These are phyloP conservation scores for Brachirus orientalis DNA, from an alignment of 2,113 vertebrate species.

Conservation along the genomic window DNA sequence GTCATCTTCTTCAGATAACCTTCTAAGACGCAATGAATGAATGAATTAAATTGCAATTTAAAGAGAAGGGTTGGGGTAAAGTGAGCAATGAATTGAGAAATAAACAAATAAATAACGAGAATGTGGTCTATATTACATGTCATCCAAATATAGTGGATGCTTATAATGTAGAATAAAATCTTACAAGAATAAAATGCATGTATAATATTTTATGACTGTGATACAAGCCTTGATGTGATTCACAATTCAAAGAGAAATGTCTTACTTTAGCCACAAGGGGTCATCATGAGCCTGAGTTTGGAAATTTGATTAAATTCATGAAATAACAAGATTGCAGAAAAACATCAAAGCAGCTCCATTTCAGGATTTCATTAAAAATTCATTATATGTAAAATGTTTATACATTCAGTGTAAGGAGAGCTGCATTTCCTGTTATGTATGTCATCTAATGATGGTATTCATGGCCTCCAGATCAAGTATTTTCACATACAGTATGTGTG, in stretches of 20 bases:
- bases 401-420: slow-evolving; percentile 1
- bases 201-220: no score
- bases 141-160: no score
- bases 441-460: slow-evolving; percentile 28
- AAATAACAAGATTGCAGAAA: not conserved
- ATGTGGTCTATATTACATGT: no score
- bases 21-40: not conserved
- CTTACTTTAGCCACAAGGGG: slow-evolving; percentile 50
- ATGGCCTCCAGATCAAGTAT: slow-evolving; percentile 42
- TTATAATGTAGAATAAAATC: no score
- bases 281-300: slow-evolving; percentile 26
- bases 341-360: not conserved
- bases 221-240: no score
- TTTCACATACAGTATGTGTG: slow-evolving; percentile 37
- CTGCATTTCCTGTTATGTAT: not conserved
- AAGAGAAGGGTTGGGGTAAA: no score
- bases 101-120: no score
- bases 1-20: not conserved
- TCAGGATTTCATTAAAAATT: slow-evolving; percentile 6
- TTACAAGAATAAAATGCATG: no score
- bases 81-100: no score
- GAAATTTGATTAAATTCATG: not conserved
- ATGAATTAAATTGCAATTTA: no score
- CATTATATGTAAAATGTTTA: not conserved
- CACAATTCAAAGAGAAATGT: no score